Conservation (phyloP, 2,797 vertebrate species). For the Schizopygopsis malacanthus region DNA sequence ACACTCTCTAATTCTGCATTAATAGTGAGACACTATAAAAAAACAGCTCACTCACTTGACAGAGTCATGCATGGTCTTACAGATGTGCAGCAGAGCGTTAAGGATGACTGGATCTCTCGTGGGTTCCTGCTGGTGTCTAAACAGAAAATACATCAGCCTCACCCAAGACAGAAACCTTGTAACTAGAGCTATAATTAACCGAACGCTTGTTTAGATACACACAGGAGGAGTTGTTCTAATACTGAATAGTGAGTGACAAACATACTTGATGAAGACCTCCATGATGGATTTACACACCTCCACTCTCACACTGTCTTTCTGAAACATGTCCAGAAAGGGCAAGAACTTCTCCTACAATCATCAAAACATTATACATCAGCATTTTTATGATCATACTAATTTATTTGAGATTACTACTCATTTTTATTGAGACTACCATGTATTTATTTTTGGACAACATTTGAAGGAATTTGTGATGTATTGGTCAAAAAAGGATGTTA, state of each 20-base stretch:
- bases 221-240: not conserved
- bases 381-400: not conserved
- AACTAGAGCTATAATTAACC: not conserved
- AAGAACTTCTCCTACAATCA: conserved; percentile 92
- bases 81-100: conserved; percentile 94
- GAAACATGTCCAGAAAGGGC: conserved; percentile 98
- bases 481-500: not conserved
- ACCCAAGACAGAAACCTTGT: not conserved
- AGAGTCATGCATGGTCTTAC: conserved; percentile 98
- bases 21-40: not conserved
- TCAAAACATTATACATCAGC: conserved; percentile 25
- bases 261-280: conserved; percentile 96
- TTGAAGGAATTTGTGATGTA: not conserved
- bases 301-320: conserved; percentile 94
- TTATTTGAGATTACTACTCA: not conserved
- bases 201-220: not conserved
- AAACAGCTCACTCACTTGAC: conserved; percentile 86
- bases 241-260: conserved; percentile 25
- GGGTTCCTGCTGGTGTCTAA: conserved; percentile 90
- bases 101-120: conserved; percentile 97
- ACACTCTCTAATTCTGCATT: not conserved
- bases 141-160: not conserved
- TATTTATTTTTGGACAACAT: not conserved
- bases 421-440: not conserved
- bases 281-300: conserved; percentile 96